Evolutionary conservation across 2,888 invertebrate species (phyloP), one percentile per base, ranked within the genome.

Genomic region (Pandemis corylana): DNA sequence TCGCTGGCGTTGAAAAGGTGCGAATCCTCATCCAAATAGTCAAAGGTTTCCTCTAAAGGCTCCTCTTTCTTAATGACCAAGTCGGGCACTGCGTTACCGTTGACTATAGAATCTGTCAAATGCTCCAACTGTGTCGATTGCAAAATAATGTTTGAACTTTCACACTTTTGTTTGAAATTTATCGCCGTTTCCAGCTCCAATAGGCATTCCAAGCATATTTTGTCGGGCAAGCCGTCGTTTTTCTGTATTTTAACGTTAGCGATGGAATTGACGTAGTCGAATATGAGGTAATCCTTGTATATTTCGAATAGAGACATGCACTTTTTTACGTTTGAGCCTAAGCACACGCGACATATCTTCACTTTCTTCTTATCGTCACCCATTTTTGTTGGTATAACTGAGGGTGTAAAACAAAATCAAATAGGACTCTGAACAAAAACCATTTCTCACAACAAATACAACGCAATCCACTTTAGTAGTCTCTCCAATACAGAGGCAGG

Each of bases 101-200:
- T 71, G 2, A 68, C 15, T 10, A 62, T 28, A 15, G 70, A 59
- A 6, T 15, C 67, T 49, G 65, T 63, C n/a, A 46, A 65, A 66
- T 72, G 72, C 5, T 68, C 72, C 6, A 64, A n/a, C 53, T 71
- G 63, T 5, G 81, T 73, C 15, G 81, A 79, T 7, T 77, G 82
- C 44, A 92, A 80, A 15, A 89, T 78, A 12, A 79, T 76, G 75
- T 91, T 84, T 0, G 92, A 88, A 53, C 76, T 83, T 76, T 89
- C 87, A 79, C 93, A 94, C 76, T 89, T 90, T 20, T 83, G 80
- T 78, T 89, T 91, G 75, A 94, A 93, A 41, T 81, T 82, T 7
- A 91, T 75, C 0, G 90, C 89, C 2, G 82, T 84, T 68, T 91
- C 88, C 0, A 94, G 82, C 71, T 90, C 89, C 7, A 85, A 49